Percentiles rank a stretch among this genome's conserved stretches.
These are phyloP conservation scores for Sceloporus undulatus DNA, from an alignment of 2,113 vertebrate genomes.

Conservation along the genomic window DNA sequence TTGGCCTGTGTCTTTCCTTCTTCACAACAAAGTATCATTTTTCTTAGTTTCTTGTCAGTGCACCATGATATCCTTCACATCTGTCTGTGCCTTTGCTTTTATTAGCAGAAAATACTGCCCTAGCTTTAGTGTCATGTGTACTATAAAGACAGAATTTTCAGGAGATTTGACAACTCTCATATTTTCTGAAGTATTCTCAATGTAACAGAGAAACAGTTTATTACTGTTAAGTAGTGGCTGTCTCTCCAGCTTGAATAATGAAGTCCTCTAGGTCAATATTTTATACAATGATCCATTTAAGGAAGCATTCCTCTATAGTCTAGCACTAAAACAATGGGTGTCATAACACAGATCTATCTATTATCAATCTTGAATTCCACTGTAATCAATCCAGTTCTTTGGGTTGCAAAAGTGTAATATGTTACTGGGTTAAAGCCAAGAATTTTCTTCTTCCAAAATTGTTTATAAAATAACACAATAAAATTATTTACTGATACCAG, in stretches of 20 bases:
- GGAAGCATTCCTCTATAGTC: conserved; percentile 84
- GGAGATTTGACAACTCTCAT: conserved; percentile 84
- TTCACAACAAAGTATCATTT: conserved; percentile 83
- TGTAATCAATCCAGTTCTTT: conserved; percentile 90
- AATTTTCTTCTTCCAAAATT: conserved; percentile 75
- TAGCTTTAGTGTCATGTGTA: conserved; percentile 83
- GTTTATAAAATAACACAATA: conserved; percentile 75
- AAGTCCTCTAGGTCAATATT: conserved; percentile 93
- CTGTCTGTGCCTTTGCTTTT: conserved; percentile 86
- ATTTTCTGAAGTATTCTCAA: conserved; percentile 82
- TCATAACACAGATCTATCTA: conserved; percentile 87
- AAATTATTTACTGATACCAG: conserved; percentile 77
- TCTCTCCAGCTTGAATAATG: conserved; percentile 91
- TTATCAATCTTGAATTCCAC: conserved; percentile 89
- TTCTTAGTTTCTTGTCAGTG: conserved; percentile 85
- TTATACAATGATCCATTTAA: conserved; percentile 95
- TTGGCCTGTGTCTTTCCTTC: conserved; percentile 76
- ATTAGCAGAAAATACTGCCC: conserved; percentile 87
- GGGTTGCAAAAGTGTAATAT: conserved; percentile 78
- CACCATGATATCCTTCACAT: conserved; percentile 82
- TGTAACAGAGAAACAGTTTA: conserved; percentile 88
- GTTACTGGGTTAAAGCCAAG: conserved; percentile 84
- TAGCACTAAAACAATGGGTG: conserved; percentile 91
- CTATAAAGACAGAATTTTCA: conserved; percentile 86
- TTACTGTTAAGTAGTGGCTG: conserved; percentile 89